phyloP scores from a whole-genome alignment of 2,888 invertebrate genomes.

The Tachina grossa region DNA sequence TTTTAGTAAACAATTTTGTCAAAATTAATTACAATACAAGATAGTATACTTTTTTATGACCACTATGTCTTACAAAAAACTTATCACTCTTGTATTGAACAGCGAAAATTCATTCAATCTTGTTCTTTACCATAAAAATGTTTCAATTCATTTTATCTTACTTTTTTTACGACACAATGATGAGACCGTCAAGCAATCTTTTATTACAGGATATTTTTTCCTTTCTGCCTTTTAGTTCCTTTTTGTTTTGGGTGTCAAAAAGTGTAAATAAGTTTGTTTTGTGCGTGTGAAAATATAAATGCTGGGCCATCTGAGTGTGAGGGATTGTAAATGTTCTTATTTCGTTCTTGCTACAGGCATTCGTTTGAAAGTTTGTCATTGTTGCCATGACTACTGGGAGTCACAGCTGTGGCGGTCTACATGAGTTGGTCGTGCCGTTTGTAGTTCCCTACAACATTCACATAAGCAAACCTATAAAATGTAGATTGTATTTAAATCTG shows the following conservation, averaged over 20 bases:
- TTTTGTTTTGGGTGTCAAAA: background rate
- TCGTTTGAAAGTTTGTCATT: conserved; percentile 14
- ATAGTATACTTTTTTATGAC: background rate
- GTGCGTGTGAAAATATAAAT: background rate
- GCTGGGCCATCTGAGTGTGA: background rate
- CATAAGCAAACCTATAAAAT: no score
- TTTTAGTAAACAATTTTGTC: background rate
- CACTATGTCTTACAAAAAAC: background rate
- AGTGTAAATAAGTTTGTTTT: conserved; percentile 7
- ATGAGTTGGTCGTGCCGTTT: background rate
- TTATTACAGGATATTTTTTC: background rate
- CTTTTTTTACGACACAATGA: conserved; percentile 16
- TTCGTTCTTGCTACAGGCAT: conserved; percentile 9
- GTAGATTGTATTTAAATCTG: no score
- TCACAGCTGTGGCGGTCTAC: background rate
- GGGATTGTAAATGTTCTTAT: background rate
- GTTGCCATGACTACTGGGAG: background rate
- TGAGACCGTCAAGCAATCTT: conserved; percentile 2
- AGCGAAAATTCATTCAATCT: conserved; percentile 2
- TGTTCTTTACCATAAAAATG: conserved; percentile 6
- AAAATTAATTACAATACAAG: background rate
- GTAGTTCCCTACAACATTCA: background rate
- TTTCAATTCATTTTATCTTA: background rate
- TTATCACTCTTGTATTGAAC: no score
- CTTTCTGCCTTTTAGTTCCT: background rate